Conservation (phyloP, 2,888 invertebrate genomes). For the Drosophila mimica region DNA sequence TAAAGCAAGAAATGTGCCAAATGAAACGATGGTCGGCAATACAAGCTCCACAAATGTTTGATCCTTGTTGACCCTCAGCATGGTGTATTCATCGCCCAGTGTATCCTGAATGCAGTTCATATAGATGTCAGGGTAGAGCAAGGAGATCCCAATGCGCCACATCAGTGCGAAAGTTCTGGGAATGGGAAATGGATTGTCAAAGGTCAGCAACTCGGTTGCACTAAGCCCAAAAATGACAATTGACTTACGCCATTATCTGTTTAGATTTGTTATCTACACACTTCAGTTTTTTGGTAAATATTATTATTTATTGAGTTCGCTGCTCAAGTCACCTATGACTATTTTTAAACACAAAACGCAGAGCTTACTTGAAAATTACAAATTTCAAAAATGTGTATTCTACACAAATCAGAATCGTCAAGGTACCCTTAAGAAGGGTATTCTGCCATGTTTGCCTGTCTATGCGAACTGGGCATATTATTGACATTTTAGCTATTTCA, state of each 20-base stretch:
- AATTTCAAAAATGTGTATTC: background rate
- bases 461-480: background rate
- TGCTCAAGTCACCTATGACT: background rate
- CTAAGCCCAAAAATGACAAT: too few relatives aligned
- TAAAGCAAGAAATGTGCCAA: slow-evolving; percentile 39
- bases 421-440: background rate
- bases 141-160: slow-evolving; percentile 38
- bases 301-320: background rate
- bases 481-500: background rate
- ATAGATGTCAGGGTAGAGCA: slow-evolving; percentile 44
- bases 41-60: background rate
- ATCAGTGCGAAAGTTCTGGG: slow-evolving; percentile 17
- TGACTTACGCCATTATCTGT: slow-evolving; percentile 22
- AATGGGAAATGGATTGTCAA: background rate
- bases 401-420: background rate
- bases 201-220: background rate
- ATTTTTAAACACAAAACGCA: background rate
- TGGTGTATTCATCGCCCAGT: slow-evolving; percentile 26
- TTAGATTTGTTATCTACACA: background rate
- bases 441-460: background rate
- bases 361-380: background rate
- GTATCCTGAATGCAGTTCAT: slow-evolving; percentile 31
- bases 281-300: too few relatives aligned
- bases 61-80: slow-evolving; percentile 28
- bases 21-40: background rate